These are phyloP conservation scores for Ormyrus labotus DNA, from an alignment of 2,888 invertebrate species.

Conservation along the genomic window DNA sequence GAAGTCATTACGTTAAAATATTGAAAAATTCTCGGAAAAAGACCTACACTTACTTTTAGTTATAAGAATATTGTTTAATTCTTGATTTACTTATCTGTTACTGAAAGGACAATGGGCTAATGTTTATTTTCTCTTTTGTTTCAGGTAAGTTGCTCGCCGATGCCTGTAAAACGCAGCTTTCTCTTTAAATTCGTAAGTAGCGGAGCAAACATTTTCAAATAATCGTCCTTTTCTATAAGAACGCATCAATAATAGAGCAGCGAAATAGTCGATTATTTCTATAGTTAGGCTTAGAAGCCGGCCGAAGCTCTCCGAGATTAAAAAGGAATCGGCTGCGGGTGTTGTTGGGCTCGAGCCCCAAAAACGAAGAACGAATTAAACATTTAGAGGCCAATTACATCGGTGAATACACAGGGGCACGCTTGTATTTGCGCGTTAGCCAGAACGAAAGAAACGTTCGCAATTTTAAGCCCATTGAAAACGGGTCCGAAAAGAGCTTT, in stretches of 20 bases:
- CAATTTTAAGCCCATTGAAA: slow-evolving; percentile 33
- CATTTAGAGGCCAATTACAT: slow-evolving; percentile 26
- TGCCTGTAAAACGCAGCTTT: not conserved
- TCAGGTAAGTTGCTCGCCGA: slow-evolving; percentile 53
- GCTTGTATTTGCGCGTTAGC: not conserved
- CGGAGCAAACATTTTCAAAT: slow-evolving; percentile 4
- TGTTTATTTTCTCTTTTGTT: slow-evolving; percentile 50
- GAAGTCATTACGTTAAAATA: too few species aligned
- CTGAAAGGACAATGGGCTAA: too few species aligned
- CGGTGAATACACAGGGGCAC: not conserved
- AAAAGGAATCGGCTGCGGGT: not conserved
- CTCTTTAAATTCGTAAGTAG: slow-evolving; percentile 38
- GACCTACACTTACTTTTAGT: too few species aligned
- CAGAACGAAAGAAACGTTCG: slow-evolving; percentile 12
- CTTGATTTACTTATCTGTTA: too few species aligned
- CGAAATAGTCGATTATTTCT: not conserved
- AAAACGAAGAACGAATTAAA: slow-evolving; percentile 32
- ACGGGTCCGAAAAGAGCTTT: not conserved
- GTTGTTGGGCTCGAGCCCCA: not conserved
- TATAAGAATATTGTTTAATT: too few species aligned
- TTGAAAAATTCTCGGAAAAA: too few species aligned
- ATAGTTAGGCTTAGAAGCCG: too few species aligned
- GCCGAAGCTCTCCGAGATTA: not conserved
- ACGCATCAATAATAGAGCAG: not conserved
- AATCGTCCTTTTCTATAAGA: too few species aligned